Conservation (phyloP, 2,888 invertebrate genomes). For the Chymomyza caudatula region DNA sequence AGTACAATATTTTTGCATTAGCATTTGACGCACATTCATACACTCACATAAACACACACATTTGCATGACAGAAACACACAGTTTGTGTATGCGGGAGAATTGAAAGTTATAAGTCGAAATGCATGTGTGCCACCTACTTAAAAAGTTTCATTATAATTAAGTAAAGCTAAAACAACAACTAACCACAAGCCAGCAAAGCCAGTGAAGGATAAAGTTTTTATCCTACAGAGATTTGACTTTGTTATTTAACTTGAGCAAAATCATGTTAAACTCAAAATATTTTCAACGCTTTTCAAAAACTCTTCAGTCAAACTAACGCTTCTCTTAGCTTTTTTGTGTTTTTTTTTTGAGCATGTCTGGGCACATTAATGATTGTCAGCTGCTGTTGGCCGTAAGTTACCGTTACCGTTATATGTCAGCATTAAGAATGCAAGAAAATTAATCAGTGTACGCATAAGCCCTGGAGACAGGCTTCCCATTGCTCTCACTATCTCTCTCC, state of each 20-base stretch:
- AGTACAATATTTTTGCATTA: conserved; percentile 71
- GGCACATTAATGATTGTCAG: background rate
- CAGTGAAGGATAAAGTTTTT: background rate
- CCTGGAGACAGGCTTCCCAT: background rate
- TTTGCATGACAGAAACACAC: background rate
- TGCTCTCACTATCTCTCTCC: background rate
- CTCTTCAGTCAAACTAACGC: background rate
- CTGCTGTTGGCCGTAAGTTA: background rate
- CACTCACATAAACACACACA: conserved; percentile 14
- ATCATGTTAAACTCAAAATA: background rate
- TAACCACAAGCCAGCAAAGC: background rate
- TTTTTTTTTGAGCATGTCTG: background rate
- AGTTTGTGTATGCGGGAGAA: conserved; percentile 6
- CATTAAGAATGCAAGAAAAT: conserved; percentile 19
- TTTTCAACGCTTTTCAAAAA: background rate
- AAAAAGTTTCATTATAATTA: conserved; percentile 67
- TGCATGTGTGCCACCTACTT: conserved; percentile 54
- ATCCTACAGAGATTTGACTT: no score
- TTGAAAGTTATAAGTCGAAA: conserved; percentile 44
- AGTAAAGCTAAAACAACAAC: conserved; percentile 54
- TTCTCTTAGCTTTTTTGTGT: background rate
- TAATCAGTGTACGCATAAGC: conserved; percentile 47
- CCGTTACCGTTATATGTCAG: background rate
- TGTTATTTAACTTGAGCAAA: background rate
- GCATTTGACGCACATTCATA: conserved; percentile 53